Evolutionary conservation across 1,140 invertebrate species (phyloP).

Genomic region (Nymphalis io): DNA sequence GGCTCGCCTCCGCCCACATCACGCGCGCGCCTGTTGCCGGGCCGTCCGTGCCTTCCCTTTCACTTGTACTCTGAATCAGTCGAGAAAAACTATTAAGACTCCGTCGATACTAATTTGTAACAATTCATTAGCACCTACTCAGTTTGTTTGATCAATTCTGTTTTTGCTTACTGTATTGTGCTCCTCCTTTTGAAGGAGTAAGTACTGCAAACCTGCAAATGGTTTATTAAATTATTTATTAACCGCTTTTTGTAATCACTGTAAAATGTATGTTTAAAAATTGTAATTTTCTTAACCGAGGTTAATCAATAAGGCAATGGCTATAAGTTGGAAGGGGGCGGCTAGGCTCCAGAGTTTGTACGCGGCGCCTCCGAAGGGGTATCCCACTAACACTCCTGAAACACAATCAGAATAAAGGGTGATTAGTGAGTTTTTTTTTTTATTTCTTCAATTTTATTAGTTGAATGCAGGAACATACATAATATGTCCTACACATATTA

Average conservation of each 20-base stretch:
- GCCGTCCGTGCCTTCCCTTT: neutral
- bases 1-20: constrained; percentile 29
- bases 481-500: too few species aligned
- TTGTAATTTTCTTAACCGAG: constrained; percentile 70
- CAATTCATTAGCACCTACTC: too few species aligned
- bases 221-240: neutral
- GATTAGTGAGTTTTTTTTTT: too few species aligned
- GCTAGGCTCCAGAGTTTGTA: constrained; percentile 87
- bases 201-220: constrained; percentile 54
- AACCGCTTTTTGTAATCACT: neutral
- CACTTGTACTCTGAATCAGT: neutral
- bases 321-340: constrained; percentile 86
- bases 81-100: too few species aligned
- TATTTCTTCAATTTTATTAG: too few species aligned
- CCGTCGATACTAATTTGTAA: too few species aligned
- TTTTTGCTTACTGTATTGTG: constrained; percentile 51
- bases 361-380: constrained; percentile 88
- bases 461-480: too few species aligned
- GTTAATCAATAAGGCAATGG: constrained; percentile 81
- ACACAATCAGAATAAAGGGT: constrained; percentile 73
- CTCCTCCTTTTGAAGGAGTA: constrained; percentile 52
- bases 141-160: too few species aligned
- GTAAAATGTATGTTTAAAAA: neutral
- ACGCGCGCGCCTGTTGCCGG: constrained; percentile 28
- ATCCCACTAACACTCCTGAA: constrained; percentile 88